Conservation (phyloP, 2,797 vertebrate genomes). For the Vultur gryphus region DNA sequence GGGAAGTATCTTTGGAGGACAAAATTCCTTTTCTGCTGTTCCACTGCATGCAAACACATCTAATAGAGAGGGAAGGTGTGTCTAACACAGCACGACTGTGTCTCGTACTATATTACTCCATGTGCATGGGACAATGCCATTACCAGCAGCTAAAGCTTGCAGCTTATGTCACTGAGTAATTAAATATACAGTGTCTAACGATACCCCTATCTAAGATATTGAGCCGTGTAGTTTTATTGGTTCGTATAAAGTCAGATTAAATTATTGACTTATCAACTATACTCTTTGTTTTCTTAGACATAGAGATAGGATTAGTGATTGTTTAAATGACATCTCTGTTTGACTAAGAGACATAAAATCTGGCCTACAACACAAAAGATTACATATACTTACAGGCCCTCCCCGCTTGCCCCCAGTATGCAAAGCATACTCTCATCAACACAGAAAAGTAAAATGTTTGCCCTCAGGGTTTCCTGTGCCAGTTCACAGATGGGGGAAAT, state of each 20-base stretch:
- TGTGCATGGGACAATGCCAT: not conserved
- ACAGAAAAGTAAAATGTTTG: not conserved
- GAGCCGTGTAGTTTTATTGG: not conserved
- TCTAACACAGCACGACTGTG: not conserved
- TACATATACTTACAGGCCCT: not conserved
- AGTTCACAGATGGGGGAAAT: not conserved
- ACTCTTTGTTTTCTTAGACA: not conserved
- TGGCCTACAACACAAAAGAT: not conserved
- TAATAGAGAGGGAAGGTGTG: not conserved
- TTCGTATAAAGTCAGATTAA: not conserved
- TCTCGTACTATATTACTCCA: not conserved
- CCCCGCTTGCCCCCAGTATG: not conserved
- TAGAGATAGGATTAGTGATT: not conserved
- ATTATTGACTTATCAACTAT: not conserved
- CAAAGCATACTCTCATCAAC: not conserved
- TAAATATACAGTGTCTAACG: not conserved
- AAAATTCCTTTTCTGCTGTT: not conserved
- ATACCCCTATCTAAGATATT: not conserved
- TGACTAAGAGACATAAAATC: not conserved
- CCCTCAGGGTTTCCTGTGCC: not conserved
- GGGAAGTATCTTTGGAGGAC: not conserved
- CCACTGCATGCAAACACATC: not conserved
- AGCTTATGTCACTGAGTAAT: not conserved
- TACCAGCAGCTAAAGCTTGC: not conserved
- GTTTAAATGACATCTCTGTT: not conserved